Evolutionary conservation across 2,113 vertebrate genomes (phyloP).

Genomic region (Brienomyrus longianalis): DNA sequence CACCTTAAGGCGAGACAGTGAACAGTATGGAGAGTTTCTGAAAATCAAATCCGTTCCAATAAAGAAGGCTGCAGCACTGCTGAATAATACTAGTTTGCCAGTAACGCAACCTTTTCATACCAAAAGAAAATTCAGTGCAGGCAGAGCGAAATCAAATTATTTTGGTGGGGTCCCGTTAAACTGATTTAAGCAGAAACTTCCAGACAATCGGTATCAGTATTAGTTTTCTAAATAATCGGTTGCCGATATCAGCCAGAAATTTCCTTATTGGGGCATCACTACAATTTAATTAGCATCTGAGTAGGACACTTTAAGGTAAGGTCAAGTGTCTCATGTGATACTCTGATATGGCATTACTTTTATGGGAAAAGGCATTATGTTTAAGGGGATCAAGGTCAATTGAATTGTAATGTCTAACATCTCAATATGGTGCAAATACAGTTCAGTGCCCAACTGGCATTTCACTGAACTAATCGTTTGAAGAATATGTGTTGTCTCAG

Average conservation of each 20-base stretch:
- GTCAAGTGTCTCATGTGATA: conserved; percentile 10
- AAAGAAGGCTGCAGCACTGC: not conserved
- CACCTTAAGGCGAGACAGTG: not conserved
- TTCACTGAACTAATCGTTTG: not conserved
- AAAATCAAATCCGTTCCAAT: not conserved
- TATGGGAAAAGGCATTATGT: not conserved
- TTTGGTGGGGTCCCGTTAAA: not conserved
- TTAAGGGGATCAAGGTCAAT: no score
- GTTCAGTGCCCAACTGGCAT: not conserved
- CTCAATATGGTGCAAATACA: not conserved
- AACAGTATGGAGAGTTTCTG: not conserved
- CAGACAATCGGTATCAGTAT: not conserved
- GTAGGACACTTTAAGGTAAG: conserved; percentile 19
- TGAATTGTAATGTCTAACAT: no score
- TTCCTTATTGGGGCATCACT: not conserved
- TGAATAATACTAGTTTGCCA: not conserved
- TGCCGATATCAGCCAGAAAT: not conserved
- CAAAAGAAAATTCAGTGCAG: not conserved
- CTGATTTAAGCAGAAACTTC: not conserved
- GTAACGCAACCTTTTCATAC: not conserved
- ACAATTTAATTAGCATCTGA: conserved; percentile 9
- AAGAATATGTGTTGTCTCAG: not conserved
- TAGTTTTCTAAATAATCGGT: not conserved
- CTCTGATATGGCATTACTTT: not conserved
- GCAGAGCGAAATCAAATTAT: not conserved